Evolutionary conservation across 2,888 invertebrate genomes (phyloP), one percentile per base, ranked within the genome.

Genomic region (Hirudinaria manillensis): DNA sequence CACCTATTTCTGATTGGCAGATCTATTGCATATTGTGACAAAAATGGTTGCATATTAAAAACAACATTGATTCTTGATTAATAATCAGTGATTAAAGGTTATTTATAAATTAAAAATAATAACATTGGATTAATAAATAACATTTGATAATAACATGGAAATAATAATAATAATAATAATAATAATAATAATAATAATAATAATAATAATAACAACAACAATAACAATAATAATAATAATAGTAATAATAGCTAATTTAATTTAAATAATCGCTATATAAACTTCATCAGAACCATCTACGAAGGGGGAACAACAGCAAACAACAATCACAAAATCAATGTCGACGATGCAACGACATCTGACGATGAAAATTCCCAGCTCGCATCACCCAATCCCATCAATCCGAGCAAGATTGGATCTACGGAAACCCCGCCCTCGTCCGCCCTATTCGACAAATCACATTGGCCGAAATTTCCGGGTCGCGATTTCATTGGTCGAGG

Each of bases 151-250:
- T n/a, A n/a, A n/a, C n/a, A n/a, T n/a, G n/a, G n/a, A n/a, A n/a
- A n/a, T n/a, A n/a, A n/a, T n/a, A n/a, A n/a, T n/a, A n/a, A n/a
- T n/a, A n/a, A n/a, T n/a, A n/a, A n/a, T n/a, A n/a, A n/a, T n/a
- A n/a, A n/a, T n/a, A n/a, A n/a, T n/a, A n/a, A n/a, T n/a, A n/a
- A n/a, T n/a, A n/a, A n/a, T n/a, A n/a, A n/a, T n/a, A n/a, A n/a
- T n/a, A 61, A 61, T 10, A 61, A 24, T 6, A 61, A 61, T 13
- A 61, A 21, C 13, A 61, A 21, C 3, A 7, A 61, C 13, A 61
- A 61, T 1, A 61, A 61, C 29, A 61, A 16, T 61, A 61, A 61
- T 6, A 61, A 61, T 61, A 61, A 61, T 61, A 61, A 6, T 61
- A 61, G 29, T 19, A 61, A 7, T 7, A 61, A 61, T 16, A 61